Percentiles rank a stretch among this genome's conserved stretches.
Conservation (phyloP, 2,888 invertebrate genomes). For the Mythimna lalbum region DNA sequence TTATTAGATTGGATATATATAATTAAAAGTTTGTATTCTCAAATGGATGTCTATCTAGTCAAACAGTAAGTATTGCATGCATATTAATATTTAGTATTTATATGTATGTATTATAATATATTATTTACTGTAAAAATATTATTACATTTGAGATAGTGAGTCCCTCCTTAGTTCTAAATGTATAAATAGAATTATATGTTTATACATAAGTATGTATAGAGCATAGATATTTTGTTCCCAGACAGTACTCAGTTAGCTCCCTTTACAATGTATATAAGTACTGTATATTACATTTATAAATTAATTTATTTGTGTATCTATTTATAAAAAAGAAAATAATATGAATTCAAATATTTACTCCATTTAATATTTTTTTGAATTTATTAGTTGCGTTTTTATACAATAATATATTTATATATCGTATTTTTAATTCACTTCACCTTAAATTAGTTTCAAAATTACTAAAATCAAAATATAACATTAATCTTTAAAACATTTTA, state of each 20-base stretch:
- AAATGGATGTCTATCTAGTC: slow-evolving; percentile 24
- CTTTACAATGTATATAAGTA: not conserved
- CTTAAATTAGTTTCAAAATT: not conserved
- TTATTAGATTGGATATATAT: slow-evolving; percentile 46
- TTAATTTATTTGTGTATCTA: slow-evolving; percentile 5
- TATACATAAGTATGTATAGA: not conserved
- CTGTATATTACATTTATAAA: not conserved
- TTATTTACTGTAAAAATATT: not conserved
- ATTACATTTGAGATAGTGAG: not conserved
- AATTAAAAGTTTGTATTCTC: slow-evolving; percentile 18
- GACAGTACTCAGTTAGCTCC: not conserved
- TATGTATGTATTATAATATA: slow-evolving; percentile 21
- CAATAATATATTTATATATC: not conserved
- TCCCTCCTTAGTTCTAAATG: not conserved
- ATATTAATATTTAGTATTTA: slow-evolving; percentile 4
- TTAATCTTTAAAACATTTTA: slow-evolving; percentile 73
- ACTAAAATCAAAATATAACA: slow-evolving; percentile 8
- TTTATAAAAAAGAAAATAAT: slow-evolving; percentile 9
- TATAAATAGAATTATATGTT: not conserved
- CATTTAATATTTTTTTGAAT: not conserved
- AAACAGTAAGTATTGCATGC: slow-evolving; percentile 48
- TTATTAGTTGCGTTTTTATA: slow-evolving; percentile 24
- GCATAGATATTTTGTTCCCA: not conserved
- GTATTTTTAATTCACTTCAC: not conserved
- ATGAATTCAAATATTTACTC: not conserved